phyloP scores from a whole-genome alignment of 2,888 invertebrate species.

The Aplocera efformata region DNA sequence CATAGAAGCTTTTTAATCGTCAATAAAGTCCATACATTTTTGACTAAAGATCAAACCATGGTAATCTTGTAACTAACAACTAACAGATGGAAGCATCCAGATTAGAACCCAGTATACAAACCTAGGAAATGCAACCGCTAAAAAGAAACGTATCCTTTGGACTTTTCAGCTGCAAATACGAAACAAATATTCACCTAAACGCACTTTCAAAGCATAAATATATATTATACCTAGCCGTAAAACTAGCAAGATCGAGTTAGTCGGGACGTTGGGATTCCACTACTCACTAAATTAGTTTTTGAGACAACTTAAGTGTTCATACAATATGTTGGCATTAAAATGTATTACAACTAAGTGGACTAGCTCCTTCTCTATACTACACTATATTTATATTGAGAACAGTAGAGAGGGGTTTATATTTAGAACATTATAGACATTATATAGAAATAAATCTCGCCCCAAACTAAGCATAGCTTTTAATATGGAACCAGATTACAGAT shows the following conservation, averaged over 20 bases:
- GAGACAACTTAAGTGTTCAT: slow-evolving; percentile 45
- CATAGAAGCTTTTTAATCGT: too few relatives aligned
- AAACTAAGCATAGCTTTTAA: too few relatives aligned
- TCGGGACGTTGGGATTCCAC: slow-evolving; percentile 37
- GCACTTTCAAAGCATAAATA: slow-evolving; percentile 5
- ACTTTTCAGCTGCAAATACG: neutral
- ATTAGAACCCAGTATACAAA: too few relatives aligned
- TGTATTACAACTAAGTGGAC: slow-evolving; percentile 64
- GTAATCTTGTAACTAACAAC: too few relatives aligned
- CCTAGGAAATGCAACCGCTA: too few relatives aligned
- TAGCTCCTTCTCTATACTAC: slow-evolving; percentile 70
- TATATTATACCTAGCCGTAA: slow-evolving; percentile 3
- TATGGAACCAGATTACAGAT: too few relatives aligned
- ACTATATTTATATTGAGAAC: slow-evolving; percentile 14
- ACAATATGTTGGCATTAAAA: slow-evolving; percentile 56
- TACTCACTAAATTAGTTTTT: slow-evolving; percentile 45
- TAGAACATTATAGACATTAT: too few relatives aligned
- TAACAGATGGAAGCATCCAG: too few relatives aligned
- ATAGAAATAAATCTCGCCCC: too few relatives aligned
- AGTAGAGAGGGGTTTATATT: neutral
- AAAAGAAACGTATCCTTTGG: too few relatives aligned
- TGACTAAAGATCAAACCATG: too few relatives aligned
- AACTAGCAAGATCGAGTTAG: slow-evolving; percentile 26
- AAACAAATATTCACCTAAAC: slow-evolving; percentile 1
- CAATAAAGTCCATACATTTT: too few relatives aligned